A percentile compares a stretch with the other conserved stretches of the same genome.
phyloP scores from a whole-genome alignment of 2,888 invertebrate genomes.

The Eurytoma californica region DNA sequence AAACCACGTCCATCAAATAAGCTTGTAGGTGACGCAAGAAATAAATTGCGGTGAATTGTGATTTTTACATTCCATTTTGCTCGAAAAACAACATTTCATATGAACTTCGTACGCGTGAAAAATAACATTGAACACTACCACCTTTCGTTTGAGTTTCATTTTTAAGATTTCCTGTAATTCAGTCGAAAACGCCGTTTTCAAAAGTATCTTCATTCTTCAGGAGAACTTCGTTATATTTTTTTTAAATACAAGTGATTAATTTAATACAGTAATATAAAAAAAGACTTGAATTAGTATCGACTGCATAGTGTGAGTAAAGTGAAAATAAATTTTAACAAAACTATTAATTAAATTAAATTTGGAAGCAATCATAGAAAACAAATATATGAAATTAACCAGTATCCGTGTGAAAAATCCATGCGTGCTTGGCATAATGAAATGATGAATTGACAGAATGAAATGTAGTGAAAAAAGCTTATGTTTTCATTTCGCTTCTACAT shows the following conservation, averaged over 20 bases:
- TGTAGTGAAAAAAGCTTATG: slow-evolving; percentile 5
- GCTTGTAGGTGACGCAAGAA: slow-evolving; percentile 51
- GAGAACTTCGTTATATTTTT: too few species aligned
- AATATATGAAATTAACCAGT: neutral
- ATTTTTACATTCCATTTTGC: too few species aligned
- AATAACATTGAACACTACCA: too few species aligned
- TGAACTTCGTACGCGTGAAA: too few species aligned
- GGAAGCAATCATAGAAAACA: slow-evolving; percentile 19
- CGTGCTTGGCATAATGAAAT: slow-evolving; percentile 24
- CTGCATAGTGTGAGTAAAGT: neutral
- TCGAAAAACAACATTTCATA: too few species aligned
- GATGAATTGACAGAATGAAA: slow-evolving; percentile 9
- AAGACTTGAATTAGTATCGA: slow-evolving; percentile 15
- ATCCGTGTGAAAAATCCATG: slow-evolving; percentile 1
- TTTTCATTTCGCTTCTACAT: neutral
- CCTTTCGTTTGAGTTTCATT: too few species aligned
- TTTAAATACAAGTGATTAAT: too few species aligned
- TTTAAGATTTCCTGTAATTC: too few species aligned
- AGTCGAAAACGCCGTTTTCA: too few species aligned
- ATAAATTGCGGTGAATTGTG: slow-evolving; percentile 2
- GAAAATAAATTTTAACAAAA: neutral
- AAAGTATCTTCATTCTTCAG: too few species aligned
- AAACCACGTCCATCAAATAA: slow-evolving; percentile 69
- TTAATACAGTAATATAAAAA: neutral
- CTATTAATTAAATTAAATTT: slow-evolving; percentile 7